These are phyloP conservation scores for Pasiphila rectangulata DNA, from an alignment of 2,888 invertebrate genomes.

Conservation along the genomic window DNA sequence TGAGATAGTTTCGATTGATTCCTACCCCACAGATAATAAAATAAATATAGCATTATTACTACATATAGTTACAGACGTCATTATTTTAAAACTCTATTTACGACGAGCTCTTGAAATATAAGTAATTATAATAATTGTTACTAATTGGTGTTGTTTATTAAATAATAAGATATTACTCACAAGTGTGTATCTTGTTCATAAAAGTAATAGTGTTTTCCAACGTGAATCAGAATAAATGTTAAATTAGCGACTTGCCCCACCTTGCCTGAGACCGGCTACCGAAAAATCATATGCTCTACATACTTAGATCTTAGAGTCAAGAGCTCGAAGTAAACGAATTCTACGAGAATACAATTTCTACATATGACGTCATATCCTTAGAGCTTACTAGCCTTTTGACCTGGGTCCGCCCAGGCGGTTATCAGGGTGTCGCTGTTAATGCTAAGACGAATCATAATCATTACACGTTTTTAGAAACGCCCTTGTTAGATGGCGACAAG, in stretches of 20 bases:
- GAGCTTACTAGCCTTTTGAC: conserved; percentile 80
- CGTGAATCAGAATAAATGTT: neutral
- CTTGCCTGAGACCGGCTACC: conserved; percentile 9
- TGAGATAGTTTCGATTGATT: conserved; percentile 26
- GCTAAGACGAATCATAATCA: conserved; percentile 73
- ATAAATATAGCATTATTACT: conserved; percentile 23
- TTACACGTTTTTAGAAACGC: conserved; percentile 54
- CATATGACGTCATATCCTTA: conserved; percentile 78
- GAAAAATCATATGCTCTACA: too few relatives aligned
- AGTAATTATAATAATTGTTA: conserved; percentile 20
- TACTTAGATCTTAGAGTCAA: conserved; percentile 15
- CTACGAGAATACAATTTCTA: conserved; percentile 55
- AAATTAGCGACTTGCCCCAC: conserved; percentile 3
- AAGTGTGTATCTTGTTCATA: conserved; percentile 4
- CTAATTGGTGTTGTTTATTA: conserved; percentile 20
- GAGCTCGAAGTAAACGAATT: conserved; percentile 42
- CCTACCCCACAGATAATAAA: conserved; percentile 28
- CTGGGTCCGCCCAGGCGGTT: conserved; percentile 74
- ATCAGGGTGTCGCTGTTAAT: conserved; percentile 79
- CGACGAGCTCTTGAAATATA: conserved; percentile 30
- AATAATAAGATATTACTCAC: conserved; percentile 13
- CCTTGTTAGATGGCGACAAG: conserved; percentile 24
- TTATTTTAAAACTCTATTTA: conserved; percentile 27
- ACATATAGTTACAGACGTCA: conserved; percentile 33
- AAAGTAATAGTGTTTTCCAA: neutral